Evolutionary conservation across 2,797 vertebrate genomes (phyloP), one percentile per base, ranked within the genome.

Genomic region (Protosalanx chinensis): DNA sequence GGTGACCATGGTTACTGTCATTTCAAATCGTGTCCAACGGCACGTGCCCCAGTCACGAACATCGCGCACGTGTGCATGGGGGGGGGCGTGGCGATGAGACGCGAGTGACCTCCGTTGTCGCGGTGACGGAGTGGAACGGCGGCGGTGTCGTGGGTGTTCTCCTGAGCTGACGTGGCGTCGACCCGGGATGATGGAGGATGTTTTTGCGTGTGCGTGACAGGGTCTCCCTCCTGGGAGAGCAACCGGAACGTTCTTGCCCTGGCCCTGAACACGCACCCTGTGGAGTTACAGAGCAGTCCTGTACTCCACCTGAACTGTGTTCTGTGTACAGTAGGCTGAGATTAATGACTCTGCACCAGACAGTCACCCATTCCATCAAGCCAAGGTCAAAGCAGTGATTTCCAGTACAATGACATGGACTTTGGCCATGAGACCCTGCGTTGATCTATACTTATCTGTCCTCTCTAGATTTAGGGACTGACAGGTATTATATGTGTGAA

Each of bases 311-410:
- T 53, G 67, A 67, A 23, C 67, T 18, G 64, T 0, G 0, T 30
- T 27, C 57, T 20, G 1, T 33, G 58, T 70, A 27, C 72, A n/a
- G 70, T 6, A 0, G 56, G 69, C 68, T 64, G 35, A 33, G 64
- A 76, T 78, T 64, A 81, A 73, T 73, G 77, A 80, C 49, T 0
- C 4, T 2, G 67, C 56, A 72, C 66, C 30, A 15, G 1, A 49
- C 70, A n/a, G 2, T 33, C 67, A 5, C 60, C 37, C 61, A 0
- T 33, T 71, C 57, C 1, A 67, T 46, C n/a, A 33, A 32, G 59
- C 68, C 71, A 74, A 6, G 73, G 78, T 81, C 71, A 33, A 20
- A 32, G 3, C 67, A 5, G 66, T 56, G 61, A 61, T 68, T 4
- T 49, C 60, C 59, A 41, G 63, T n/a, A 0, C 75, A 32, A 37